A percentile compares a stretch with the other conserved stretches of the same genome.
These are phyloP conservation scores for Callocephalon fimbriatum DNA, from an alignment of 2,113 vertebrate genomes.

Conservation along the genomic window DNA sequence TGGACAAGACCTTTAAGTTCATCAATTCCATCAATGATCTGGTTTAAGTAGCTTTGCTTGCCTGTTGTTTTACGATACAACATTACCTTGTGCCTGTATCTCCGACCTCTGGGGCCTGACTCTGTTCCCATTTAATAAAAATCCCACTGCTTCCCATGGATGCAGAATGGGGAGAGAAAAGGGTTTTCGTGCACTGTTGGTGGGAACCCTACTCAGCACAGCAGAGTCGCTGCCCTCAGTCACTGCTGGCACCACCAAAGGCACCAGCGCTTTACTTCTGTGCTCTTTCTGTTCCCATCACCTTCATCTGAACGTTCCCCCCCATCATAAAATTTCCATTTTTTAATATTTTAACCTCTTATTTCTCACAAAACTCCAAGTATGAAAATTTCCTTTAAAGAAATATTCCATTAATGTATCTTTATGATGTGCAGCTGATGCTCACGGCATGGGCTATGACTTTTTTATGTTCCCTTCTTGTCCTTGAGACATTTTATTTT, in stretches of 20 bases:
- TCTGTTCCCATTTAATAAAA: background rate
- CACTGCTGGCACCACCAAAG: background rate
- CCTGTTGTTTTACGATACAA: background rate
- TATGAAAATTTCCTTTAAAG: constrained; percentile 67
- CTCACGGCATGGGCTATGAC: constrained; percentile 27
- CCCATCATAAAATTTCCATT: constrained; percentile 55
- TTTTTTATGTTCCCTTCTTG: constrained; percentile 54
- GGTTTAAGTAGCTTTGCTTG: background rate
- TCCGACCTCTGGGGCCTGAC: background rate
- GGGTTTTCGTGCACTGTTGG: fast-evolving
- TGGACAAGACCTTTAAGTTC: background rate
- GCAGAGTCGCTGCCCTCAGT: background rate
- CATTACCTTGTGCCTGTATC: background rate
- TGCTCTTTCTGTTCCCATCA: background rate
- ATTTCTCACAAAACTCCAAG: constrained; percentile 67
- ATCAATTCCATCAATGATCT: background rate
- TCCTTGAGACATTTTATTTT: constrained; percentile 59
- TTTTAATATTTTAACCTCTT: constrained; percentile 71
- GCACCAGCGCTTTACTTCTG: background rate
- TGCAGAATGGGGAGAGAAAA: background rate
- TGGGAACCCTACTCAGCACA: fast-evolving
- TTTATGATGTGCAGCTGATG: constrained; percentile 78
- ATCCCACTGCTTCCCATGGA: background rate
- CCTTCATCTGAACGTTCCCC: background rate
- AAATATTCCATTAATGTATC: constrained; percentile 66